Evolutionary conservation across 2,797 vertebrate species (phyloP), one percentile per base, ranked within the genome.

Genomic region (Parambassis ranga): DNA sequence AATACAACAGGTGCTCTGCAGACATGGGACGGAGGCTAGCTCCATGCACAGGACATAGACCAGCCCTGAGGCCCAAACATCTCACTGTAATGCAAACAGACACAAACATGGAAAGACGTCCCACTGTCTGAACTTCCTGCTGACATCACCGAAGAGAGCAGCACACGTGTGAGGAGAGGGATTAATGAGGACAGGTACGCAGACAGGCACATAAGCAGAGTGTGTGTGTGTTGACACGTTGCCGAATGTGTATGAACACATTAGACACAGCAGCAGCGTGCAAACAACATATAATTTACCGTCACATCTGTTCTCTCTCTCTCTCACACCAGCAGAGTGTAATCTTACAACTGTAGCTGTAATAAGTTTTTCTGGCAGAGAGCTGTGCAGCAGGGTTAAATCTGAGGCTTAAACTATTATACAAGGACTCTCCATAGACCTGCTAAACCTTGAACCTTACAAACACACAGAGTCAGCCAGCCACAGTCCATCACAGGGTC

Each of bases 291-390:
- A 18, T 33, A 20, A 75, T 66, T 47, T 19, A 14, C 32, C 44
- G 58, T 53, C 51, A 44, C 43, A 61, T 78, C 75, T 13, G 28
- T 56, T 62, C 14, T 27, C 10, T 7, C 32, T 16, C 28, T 14
- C 8, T 2, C 35, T 51, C 56, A 66, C 56, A 38, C 10, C 0
- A 5, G 61, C 5, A 6, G 31, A 14, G 64, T 14, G 7, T 77
- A 79, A 86, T 80, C 73, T 57, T 59, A 15, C 75, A 42, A 59
- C 68, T 60, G 56, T 10, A 33, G 68, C 75, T 82, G 71, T 85
- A 87, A 81, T 78, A 81, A 76, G 68, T 83, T n/a, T 67, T 73
- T 37, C 75, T 71, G 76, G 86, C 81, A 85, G 82, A 75, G 76
- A 75, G 59, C 50, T 57, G 76, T 81, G 65, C 74, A 71, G 76